Base-by-base conservation (phyloP, 1,140 invertebrate genomes). In the Wasmannia auropunctata region DNA sequence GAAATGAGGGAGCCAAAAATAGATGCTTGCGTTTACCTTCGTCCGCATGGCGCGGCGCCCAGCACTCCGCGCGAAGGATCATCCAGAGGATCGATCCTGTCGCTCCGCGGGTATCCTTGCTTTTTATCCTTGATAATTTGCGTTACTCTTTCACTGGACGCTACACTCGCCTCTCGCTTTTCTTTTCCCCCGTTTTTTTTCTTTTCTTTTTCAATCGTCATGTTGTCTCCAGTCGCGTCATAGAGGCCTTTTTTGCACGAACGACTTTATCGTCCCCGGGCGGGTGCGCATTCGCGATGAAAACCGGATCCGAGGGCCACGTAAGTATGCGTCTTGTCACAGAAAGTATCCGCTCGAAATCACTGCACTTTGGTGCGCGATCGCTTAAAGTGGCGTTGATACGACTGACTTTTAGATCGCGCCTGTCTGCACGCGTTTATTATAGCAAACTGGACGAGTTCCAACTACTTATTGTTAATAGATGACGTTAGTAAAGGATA, bases 141-240 rank as follows among this genome's bases (percentile, higher is more conserved):
- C 91, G 88, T 85, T 91, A 87, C 88, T 92, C 92, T 92, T 88
- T 93, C 92, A 92, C 91, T 92, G 69, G 10, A 87, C 79, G 81
- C 88, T 86, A 80, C 88, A 92, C 88, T 92, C 87, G 81, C 87
- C 87, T 77, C 86, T 76, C 81, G 19, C 19, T 37, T 58, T 49
- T 74, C 70, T 8, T 4, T 60, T 7, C 10, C 43, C n/a, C n/a
- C 28, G 1, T 60, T 54, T 60, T 79, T 74, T 69, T 37, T 22
- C 2, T 34, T 19, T 60, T 49, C 19, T 63, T 62, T 49, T 31
- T 43, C 7, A 63, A 19, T 56, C 34, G 16, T 80, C 16, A 25
- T 51, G 62, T 81, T 25, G 34, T 70, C 79, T 56, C 34, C 37
- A 25, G 6, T 43, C 77, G 69, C n/a, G 46, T 88, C 60, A 84